A percentile compares a stretch with the other conserved stretches of the same genome.
Evolutionary conservation across 2,888 invertebrate species (phyloP).

Genomic region (Chymomyza amoena): DNA sequence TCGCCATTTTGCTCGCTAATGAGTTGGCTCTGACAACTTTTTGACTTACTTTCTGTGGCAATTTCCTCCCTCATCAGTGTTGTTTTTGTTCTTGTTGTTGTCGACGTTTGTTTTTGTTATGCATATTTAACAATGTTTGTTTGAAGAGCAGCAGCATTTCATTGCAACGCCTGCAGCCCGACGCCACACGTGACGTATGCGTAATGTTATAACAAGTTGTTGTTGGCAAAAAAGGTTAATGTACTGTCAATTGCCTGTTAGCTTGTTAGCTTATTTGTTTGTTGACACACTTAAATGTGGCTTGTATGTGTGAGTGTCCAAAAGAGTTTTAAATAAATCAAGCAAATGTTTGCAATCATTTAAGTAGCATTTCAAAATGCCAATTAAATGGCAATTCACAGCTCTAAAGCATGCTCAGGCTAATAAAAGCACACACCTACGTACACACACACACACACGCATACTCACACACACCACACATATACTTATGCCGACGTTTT

Average conservation of each 20-base stretch:
- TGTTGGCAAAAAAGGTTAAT: neutral
- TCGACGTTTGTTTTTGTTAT: neutral
- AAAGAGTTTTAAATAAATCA: neutral
- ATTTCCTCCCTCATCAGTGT: neutral
- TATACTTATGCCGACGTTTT: neutral
- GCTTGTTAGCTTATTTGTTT: neutral
- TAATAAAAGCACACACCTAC: no score
- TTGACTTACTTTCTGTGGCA: constrained; percentile 7
- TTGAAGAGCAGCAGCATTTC: neutral
- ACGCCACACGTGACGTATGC: neutral
- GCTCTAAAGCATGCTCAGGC: neutral
- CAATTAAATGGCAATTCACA: neutral
- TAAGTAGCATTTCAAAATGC: neutral
- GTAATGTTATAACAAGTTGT: neutral
- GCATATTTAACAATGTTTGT: constrained; percentile 4
- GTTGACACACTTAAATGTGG: neutral
- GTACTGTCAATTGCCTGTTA: neutral
- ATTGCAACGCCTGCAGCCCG: neutral
- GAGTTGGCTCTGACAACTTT: constrained; percentile 1
- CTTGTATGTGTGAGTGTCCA: no score
- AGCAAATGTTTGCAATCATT: neutral
- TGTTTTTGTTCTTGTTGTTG: neutral
- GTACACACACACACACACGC: neutral
- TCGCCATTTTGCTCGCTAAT: constrained; percentile 4
- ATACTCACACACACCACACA: neutral